These are phyloP conservation scores for Danionella dracula DNA, from an alignment of 2,797 vertebrate species.

Conservation along the genomic window DNA sequence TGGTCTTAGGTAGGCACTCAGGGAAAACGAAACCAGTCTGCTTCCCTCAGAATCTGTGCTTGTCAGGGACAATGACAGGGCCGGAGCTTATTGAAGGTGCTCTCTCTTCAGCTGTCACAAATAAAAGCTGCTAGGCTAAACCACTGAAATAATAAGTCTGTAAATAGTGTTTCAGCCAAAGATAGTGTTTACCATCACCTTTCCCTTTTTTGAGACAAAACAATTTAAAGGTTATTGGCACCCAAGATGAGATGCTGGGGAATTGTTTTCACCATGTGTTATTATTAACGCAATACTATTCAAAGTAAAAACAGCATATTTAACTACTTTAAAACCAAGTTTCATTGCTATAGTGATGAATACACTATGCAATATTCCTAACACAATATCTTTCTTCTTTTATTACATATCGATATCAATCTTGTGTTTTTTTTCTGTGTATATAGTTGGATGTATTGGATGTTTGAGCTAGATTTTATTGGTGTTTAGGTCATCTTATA, in stretches of 20 bases:
- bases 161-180: constrained; percentile 59
- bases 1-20: constrained; percentile 60
- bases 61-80: constrained; percentile 66
- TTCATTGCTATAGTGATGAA: too few relatives aligned
- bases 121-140: constrained; percentile 58
- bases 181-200: constrained; percentile 53
- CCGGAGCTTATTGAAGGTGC: constrained; percentile 62
- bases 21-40: constrained; percentile 50
- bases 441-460: too few relatives aligned
- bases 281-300: constrained; percentile 15
- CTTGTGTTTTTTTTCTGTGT: too few relatives aligned
- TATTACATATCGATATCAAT: too few relatives aligned
- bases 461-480: too few relatives aligned
- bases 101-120: constrained; percentile 55
- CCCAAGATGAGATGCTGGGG: not conserved
- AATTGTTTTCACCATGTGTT: not conserved
- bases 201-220: constrained; percentile 27
- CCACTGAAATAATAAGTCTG: constrained; percentile 60
- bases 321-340: too few relatives aligned
- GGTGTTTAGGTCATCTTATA: too few relatives aligned
- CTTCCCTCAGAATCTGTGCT: constrained; percentile 48
- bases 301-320: constrained; percentile 24
- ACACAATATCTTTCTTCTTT: too few relatives aligned
- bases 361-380: too few relatives aligned
- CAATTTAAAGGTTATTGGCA: constrained; percentile 14